Base-by-base conservation (phyloP, 1,140 invertebrate species). In the Panulirus ornatus region DNA sequence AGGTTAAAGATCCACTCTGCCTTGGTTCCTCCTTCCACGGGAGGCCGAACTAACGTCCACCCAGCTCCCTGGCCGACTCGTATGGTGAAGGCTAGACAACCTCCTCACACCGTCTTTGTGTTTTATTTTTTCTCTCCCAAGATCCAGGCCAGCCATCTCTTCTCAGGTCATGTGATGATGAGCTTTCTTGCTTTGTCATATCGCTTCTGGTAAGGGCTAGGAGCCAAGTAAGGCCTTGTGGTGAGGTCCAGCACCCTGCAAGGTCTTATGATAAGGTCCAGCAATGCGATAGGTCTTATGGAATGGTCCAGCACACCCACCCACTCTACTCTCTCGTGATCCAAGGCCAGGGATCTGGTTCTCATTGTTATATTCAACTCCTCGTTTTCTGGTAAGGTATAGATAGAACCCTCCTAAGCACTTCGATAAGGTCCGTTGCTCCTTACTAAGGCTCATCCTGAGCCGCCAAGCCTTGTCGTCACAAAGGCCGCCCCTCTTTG, bases 1-100 rank as follows among this genome's bases (percentile, higher is more conserved):
- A 36, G 40, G 81, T 84, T 84, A 84, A 71, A 66, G 81, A 84
- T 71, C 22, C 66, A 22, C 81, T 22, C 11, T n/a, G 54, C 36
- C 38, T 42, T 54, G 34, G 63, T 30, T 47, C 81, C 38, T 30
- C 44, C 38, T n/a, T 58, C 44, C 58, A 34, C 38, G 44, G 78
- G n/a, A n/a, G n/a, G 27, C 27, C 27, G 34, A 22, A 58, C 14
- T 16, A 38, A 47, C 42, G 73, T 76, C 38, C 38, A 76, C 22
- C 42, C 36, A 5, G 5, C 44, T 47, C 5, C 44, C 40, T 40
- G 34, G 34, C 70, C 34, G 42, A 73, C 30, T 73, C 70, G 14
- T 38, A 34, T 73, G n/a, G 42, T 19, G 42, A 11, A 73, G 70
- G 36, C 42, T 30, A 38, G 42, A 38, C 70, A 73, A 73, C 11